Conservation (phyloP, 2,797 vertebrate genomes). For the Manis javanica region DNA sequence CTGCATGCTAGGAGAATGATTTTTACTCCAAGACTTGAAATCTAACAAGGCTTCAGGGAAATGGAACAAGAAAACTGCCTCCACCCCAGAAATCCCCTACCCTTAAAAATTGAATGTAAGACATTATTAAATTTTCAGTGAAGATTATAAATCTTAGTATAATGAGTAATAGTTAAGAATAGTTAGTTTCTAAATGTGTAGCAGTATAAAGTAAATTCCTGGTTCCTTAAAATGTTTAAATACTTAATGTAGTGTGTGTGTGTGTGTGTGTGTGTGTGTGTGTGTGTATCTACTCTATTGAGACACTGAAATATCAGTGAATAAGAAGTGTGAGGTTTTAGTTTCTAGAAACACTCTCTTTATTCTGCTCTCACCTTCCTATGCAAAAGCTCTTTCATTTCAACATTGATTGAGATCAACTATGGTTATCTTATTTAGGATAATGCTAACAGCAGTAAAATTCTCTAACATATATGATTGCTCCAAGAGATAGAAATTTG, state of each 20-base stretch:
- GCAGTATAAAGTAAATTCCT: neutral
- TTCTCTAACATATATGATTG: neutral
- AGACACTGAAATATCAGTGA: neutral
- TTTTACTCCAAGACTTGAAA: neutral
- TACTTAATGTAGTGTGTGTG: neutral
- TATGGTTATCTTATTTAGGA: neutral
- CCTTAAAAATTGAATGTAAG: neutral
- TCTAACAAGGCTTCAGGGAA: neutral
- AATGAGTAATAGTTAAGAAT: neutral
- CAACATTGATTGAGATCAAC: neutral
- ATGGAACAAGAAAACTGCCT: neutral
- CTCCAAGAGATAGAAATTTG: neutral
- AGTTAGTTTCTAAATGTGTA: neutral
- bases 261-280: too few relatives aligned
- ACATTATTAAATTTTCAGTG: neutral
- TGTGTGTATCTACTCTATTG: too few relatives aligned
- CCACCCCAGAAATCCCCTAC: neutral
- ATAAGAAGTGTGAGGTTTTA: neutral
- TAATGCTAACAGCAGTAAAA: neutral
- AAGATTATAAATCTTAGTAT: neutral
- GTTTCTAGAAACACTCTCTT: neutral
- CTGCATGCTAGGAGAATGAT: neutral
- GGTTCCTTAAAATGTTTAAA: constrained; percentile 17
- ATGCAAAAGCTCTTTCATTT: neutral
- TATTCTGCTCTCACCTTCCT: neutral